Base-by-base conservation (phyloP, 2,113 vertebrate species). In the Coryphaenoides rupestris region DNA sequence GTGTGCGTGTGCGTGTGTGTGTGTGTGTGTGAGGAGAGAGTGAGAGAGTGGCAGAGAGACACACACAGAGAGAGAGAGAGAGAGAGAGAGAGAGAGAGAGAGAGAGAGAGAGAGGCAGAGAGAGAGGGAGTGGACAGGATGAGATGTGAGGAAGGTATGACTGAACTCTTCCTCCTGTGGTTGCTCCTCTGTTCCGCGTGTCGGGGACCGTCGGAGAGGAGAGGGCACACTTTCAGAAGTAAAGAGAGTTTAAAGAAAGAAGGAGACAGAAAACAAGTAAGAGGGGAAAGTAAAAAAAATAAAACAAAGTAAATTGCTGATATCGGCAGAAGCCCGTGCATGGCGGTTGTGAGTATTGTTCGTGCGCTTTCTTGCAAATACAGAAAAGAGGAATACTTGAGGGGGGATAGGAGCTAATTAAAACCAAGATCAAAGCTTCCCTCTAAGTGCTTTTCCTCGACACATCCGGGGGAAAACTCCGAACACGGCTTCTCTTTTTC, bases 321-420 rank as follows among this genome's bases (percentile, higher is more conserved):
- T 81, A 82, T 87, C 54, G 71, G 86, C 86, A 89, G 73, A 86
- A 88, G 82, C 54, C 55, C n/a, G n/a, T n/a, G n/a, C n/a, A n/a
- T 75, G 78, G 73, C 82, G 70, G 80, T 83, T 84, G 76, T 79
- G 81, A 87, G 87, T 84, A 89, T 88, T 88, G 88, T 87, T 89
- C 83, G 54, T 80, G 68, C 60, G 82, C 82, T 88, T 89, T 87
- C 82, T 88, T 87, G 86, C 85, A 84, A 87, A 87, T 88, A 89
- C 85, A 88, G 88, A 89, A 86, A 88, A 86, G 79, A 87, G 84
- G 83, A 89, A 89, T 88, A 90, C 86, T 89, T 83, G 83, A 90
- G 87, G 86, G n/a, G 86, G 83, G 67, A 89, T 88, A 72, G 80
- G 77, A 84, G 83, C 86, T 88, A 90, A 90, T 90, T 91, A 90